Evolutionary conservation across 2,113 vertebrate genomes (phyloP).

Genomic region (Microtus oregoni): DNA sequence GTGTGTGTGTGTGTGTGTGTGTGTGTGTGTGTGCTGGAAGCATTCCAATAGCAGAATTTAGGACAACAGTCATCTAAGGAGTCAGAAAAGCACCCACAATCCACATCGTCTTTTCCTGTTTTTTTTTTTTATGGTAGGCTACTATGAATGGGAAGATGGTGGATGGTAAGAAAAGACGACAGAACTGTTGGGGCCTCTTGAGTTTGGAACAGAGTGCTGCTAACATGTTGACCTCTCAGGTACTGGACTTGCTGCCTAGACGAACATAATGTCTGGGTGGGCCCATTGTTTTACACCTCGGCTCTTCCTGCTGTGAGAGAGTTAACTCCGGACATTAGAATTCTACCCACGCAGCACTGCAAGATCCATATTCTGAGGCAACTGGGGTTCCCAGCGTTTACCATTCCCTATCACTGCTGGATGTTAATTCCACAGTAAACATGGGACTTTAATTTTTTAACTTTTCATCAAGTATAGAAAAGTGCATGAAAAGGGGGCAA

Average conservation of each 20-base stretch:
- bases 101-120: background rate
- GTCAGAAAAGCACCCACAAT: background rate
- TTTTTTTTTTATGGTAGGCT: background rate
- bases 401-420: background rate
- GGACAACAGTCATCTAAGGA: background rate
- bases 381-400: background rate
- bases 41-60: background rate
- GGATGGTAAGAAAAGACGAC: background rate
- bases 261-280: background rate
- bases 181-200: background rate
- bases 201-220: background rate
- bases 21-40: background rate
- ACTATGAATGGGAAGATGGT: background rate
- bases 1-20: background rate
- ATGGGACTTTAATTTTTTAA: background rate
- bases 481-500: background rate
- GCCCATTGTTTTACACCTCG: background rate
- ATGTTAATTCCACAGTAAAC: conserved; percentile 4
- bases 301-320: background rate
- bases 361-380: background rate
- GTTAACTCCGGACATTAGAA: background rate
- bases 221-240: background rate
- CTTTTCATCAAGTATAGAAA: conserved; percentile 10
- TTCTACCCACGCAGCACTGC: background rate
- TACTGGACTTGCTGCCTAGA: background rate